Evolutionary conservation across 2,113 vertebrate species (phyloP), one percentile per base, ranked within the genome.

Genomic region (Cyanistes caeruleus): DNA sequence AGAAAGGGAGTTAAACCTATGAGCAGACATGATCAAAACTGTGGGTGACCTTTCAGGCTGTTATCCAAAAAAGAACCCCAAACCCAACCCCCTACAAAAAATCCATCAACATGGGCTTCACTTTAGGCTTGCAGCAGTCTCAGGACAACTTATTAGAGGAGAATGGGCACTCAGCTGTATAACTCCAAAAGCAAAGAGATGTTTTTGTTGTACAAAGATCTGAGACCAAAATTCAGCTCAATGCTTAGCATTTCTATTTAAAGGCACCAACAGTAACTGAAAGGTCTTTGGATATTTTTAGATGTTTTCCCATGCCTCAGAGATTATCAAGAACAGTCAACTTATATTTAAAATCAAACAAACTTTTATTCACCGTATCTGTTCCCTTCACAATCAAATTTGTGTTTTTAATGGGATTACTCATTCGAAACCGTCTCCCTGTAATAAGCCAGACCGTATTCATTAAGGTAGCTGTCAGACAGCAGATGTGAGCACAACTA

Each of bases 381-480:
- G 74, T 73, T 53, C 60, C 51, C 53, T 83, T 64, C 75, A 60
- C 75, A 92, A 89, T 88, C 37, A 88, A 80, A 92, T 94, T 93
- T 94, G 77, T 86, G 70, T 15, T 69, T 95, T 83, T 95, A 94
- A 92, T 94, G 62, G 35, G 69, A 73, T 95, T 95, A 93, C 73
- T 92, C 55, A 79, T 78, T 90, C 1, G 5, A 96, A 96, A 91
- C 72, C 0, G 0, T 70, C 94, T 90, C 72, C 44, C 67, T 92
- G 60, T 91, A 91, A 87, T 51, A 81, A 77, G 68, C 49, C 95
- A 94, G 95, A 95, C 86, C 76, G 52, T 77, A 76, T 87, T 90
- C 91, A 95, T 97, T 96, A 97, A 75, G 75, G 90, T 84, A 88
- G 75, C 91, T 91, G 87, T 96, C 91, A 85, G 89, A 87, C 51